phyloP scores from a whole-genome alignment of 2,113 vertebrate genomes.

The Saimiri boliviensis region DNA sequence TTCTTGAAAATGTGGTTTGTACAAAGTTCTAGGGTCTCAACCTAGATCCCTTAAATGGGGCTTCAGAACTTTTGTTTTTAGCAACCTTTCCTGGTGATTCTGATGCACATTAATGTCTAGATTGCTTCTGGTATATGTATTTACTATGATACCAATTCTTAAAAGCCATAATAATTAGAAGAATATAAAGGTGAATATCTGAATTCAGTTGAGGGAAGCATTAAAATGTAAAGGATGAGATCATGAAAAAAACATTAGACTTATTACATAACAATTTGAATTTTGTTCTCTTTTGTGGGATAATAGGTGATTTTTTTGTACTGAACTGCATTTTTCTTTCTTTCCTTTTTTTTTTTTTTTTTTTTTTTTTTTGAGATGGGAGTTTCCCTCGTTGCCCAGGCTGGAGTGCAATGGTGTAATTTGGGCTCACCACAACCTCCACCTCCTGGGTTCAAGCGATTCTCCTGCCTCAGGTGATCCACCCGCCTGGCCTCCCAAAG shows the following conservation, averaged over 20 bases:
- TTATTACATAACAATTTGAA: background rate
- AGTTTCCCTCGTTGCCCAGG: no score
- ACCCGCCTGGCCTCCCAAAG: no score
- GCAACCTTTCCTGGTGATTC: background rate
- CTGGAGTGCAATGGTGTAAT: no score
- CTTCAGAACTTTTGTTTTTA: background rate
- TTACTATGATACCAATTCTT: background rate
- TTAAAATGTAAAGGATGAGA: conserved; percentile 7
- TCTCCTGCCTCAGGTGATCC: no score
- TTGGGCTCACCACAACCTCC: no score
- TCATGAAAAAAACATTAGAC: background rate
- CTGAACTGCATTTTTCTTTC: background rate
- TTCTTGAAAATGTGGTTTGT: background rate
- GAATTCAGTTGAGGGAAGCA: background rate
- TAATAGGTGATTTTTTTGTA: background rate
- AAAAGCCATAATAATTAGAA: background rate
- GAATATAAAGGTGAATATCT: background rate
- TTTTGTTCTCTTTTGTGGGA: background rate
- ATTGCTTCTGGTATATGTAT: background rate
- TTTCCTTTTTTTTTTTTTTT: no score
- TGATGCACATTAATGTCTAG: conserved; percentile 5
- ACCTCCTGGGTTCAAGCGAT: no score
- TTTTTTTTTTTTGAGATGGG: no score
- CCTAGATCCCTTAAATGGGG: background rate
- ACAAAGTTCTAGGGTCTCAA: background rate